Conservation (phyloP, 2,888 invertebrate species). For the Lasioglossum marginatum region DNA sequence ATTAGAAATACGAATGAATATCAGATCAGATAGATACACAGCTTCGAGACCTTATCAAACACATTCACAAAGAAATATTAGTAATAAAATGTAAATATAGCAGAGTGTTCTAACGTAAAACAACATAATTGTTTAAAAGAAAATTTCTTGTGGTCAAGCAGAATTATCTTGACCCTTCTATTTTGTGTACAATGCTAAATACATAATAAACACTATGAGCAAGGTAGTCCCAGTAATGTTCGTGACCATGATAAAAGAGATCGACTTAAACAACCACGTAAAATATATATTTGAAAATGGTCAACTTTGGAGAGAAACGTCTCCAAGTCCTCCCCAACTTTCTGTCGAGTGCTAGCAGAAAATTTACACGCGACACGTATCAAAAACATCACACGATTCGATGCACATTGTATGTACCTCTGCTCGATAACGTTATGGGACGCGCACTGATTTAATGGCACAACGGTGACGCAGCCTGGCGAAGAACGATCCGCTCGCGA, state of each 20-base stretch:
- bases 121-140: background rate
- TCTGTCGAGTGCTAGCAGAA: background rate
- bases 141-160: background rate
- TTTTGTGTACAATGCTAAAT: too few relatives aligned
- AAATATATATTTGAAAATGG: background rate
- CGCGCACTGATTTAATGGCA: conserved; percentile 47
- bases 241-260: too few relatives aligned
- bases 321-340: background rate
- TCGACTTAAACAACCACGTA: background rate
- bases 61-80: too few relatives aligned
- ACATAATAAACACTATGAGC: background rate
- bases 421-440: conserved; percentile 36
- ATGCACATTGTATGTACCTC: conserved; percentile 4
- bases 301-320: background rate
- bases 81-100: background rate
- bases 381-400: background rate
- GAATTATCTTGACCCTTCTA: background rate
- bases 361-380: background rate
- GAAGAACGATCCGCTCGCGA: conserved; percentile 33
- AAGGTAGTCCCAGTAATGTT: too few relatives aligned
- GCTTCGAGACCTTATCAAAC: too few relatives aligned
- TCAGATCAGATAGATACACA: too few relatives aligned
- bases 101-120: background rate
- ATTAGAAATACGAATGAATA: too few relatives aligned
- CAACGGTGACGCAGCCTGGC: conserved; percentile 16